Percentiles rank a stretch among this genome's conserved stretches.
Conservation (phyloP, 2,888 invertebrate genomes). For the Parnassius smintheus region DNA sequence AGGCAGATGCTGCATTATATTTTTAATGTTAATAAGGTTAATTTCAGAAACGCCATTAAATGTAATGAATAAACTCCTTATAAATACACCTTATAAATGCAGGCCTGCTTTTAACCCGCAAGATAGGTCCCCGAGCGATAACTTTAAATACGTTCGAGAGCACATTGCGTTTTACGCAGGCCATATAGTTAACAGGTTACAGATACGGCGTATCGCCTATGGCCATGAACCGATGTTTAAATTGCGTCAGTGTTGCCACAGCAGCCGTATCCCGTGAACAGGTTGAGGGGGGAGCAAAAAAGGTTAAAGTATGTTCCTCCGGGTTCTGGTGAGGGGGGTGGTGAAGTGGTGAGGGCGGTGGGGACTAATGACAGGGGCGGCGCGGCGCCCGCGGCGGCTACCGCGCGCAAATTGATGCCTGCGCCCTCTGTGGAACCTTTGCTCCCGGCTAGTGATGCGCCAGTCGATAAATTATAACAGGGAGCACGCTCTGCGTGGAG, state of each 20-base stretch:
- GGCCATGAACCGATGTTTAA: conserved; percentile 77
- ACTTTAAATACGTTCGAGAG: conserved; percentile 51
- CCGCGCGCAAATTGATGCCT: conserved; percentile 79
- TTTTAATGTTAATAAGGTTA: conserved; percentile 10
- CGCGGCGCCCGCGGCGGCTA: conserved; percentile 78
- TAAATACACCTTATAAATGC: conserved; percentile 8
- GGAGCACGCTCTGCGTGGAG: conserved; percentile 49
- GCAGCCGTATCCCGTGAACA: conserved; percentile 72
- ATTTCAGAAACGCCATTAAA: conserved; percentile 9
- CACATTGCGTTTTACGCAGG: conserved; percentile 58
- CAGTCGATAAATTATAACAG: conserved; percentile 69
- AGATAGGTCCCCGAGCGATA: conserved; percentile 41
- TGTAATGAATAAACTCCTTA: conserved; percentile 15
- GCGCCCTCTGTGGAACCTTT: conserved; percentile 76
- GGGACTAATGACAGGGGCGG: conserved; percentile 79
- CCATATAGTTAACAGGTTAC: conserved; percentile 51
- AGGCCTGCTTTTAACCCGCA: conserved; percentile 27
- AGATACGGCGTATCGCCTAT: conserved; percentile 72
- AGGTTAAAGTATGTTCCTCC: conserved; percentile 76
- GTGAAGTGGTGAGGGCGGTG: conserved; percentile 39
- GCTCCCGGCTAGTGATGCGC: conserved; percentile 79
- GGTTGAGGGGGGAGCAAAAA: conserved; percentile 78
- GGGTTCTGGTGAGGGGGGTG: conserved; percentile 34
- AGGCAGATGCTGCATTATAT: not conserved
- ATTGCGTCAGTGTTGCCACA: conserved; percentile 68